phyloP scores from a whole-genome alignment of 2,797 vertebrate species.

The Peromyscus attwateri region DNA sequence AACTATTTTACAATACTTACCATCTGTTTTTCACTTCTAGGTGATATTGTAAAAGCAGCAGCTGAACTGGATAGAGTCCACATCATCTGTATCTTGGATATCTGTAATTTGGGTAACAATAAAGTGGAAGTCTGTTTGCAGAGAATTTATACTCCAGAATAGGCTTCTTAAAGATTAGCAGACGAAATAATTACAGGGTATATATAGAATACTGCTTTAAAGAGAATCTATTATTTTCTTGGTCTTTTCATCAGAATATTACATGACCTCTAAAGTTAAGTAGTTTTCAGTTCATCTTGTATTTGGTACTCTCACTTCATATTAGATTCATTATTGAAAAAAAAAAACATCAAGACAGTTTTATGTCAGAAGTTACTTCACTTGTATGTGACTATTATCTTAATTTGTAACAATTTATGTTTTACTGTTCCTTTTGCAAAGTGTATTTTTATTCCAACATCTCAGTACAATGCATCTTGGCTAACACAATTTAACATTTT shows the following conservation, averaged over 20 bases:
- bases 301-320: slow-evolving; percentile 25
- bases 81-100: slow-evolving; percentile 92
- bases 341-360: neutral
- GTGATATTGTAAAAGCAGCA: slow-evolving; percentile 89
- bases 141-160: slow-evolving; percentile 85
- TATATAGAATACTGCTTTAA: slow-evolving; percentile 31
- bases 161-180: slow-evolving; percentile 62
- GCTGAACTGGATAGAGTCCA: slow-evolving; percentile 89
- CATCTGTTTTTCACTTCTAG: slow-evolving; percentile 87
- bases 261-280: slow-evolving; percentile 38
- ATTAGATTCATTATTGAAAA: slow-evolving; percentile 53
- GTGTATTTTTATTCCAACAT: slow-evolving; percentile 46
- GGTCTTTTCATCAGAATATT: slow-evolving; percentile 62
- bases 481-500: slow-evolving; percentile 61
- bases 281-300: slow-evolving; percentile 51
- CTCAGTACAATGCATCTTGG: slow-evolving; percentile 7
- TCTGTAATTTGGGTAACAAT: slow-evolving; percentile 92
- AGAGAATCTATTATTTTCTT: slow-evolving; percentile 63
- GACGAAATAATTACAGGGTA: slow-evolving; percentile 50
- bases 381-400: slow-evolving; percentile 36
- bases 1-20: slow-evolving; percentile 71
- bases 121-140: slow-evolving; percentile 92
- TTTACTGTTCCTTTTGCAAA: slow-evolving; percentile 60
- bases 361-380: slow-evolving; percentile 50
- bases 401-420: slow-evolving; percentile 47